Conservation (phyloP, 2,113 vertebrate species). For the Mohoua ochrocephala region DNA sequence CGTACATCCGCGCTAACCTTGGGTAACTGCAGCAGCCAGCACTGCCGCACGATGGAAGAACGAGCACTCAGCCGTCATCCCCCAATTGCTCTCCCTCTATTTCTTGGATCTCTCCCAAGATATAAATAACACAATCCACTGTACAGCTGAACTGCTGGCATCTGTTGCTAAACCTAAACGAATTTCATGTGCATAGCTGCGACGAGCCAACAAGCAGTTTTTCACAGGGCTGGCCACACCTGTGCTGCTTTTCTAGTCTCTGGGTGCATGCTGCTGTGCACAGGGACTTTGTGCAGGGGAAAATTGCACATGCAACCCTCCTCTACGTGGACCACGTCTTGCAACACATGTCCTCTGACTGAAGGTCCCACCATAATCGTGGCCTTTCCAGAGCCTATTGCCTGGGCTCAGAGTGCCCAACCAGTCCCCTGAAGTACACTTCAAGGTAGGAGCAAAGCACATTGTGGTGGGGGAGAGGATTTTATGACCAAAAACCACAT, state of each 20-base stretch:
- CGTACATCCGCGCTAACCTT: fast-evolving
- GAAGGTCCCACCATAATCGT: not conserved
- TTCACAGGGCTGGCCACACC: not conserved
- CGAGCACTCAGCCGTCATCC: not conserved
- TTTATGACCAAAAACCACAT: not conserved
- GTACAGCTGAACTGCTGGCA: not conserved
- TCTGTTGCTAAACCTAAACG: not conserved
- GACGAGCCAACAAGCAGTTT: not conserved
- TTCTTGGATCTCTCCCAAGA: not conserved
- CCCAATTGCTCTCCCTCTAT: not conserved
- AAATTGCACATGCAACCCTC: fast-evolving
- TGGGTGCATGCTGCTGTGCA: fast-evolving
- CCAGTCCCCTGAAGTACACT: not conserved
- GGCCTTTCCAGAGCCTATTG: not conserved
- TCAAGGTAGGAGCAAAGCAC: not conserved
- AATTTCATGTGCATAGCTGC: not conserved
- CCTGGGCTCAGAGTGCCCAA: fast-evolving
- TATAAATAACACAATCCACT: not conserved
- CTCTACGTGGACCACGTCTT: not conserved
- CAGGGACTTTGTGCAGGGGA: not conserved
- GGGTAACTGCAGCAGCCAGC: not conserved
- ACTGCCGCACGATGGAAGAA: not conserved
- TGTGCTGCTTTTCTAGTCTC: not conserved
- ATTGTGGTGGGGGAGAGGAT: fast-evolving
- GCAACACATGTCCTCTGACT: not conserved